These are phyloP conservation scores for Limnephilus marmoratus DNA, from an alignment of 2,888 invertebrate species.

Conservation along the genomic window DNA sequence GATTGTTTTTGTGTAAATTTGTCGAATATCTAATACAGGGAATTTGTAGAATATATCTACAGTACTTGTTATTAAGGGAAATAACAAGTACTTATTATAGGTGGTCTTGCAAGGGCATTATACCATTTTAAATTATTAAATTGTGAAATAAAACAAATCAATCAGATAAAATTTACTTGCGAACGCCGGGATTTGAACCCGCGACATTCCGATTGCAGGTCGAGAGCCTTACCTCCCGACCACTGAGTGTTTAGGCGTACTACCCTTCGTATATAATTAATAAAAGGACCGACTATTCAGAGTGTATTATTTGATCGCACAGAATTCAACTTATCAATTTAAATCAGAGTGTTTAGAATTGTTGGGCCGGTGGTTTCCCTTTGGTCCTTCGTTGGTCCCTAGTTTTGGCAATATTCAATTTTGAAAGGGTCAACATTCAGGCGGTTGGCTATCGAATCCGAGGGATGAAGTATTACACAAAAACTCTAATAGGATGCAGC, in stretches of 20 bases:
- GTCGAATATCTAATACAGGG: too few species aligned
- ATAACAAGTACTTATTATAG: too few species aligned
- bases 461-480: not conserved
- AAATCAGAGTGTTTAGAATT: not conserved
- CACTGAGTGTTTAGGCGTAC: not conserved
- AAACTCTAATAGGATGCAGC: not conserved
- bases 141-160: too few species aligned
- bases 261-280: not conserved
- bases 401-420: conserved; percentile 43
- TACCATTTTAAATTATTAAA: too few species aligned
- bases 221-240: too few species aligned
- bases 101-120: too few species aligned
- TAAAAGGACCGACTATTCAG: not conserved
- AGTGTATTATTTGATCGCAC: not conserved
- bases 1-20: too few species aligned
- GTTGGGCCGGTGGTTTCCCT: not conserved
- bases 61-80: too few species aligned
- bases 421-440: conserved; percentile 43
- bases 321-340: not conserved
- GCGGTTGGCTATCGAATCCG: not conserved
- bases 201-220: too few species aligned
- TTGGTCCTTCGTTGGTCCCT: not conserved
- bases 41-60: too few species aligned
- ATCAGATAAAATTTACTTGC: too few species aligned
- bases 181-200: too few species aligned